Conservation (phyloP, 2,797 vertebrate genomes). For the Buphagus erythrorhynchus region DNA sequence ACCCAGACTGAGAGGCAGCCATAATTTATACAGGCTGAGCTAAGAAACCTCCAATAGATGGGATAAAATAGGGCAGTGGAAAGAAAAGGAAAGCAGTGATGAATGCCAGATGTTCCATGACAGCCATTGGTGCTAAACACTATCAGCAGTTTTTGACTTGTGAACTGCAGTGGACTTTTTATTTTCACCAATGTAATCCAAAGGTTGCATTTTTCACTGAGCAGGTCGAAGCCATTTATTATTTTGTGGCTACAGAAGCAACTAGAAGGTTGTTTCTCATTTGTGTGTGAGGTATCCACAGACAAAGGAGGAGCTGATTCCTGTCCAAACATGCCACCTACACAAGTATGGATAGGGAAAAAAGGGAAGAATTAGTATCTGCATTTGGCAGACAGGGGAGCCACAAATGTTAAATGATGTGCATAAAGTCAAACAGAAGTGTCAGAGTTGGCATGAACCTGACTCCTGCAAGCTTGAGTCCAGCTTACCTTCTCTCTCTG, state of each 20-base stretch:
- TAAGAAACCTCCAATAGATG: constrained; percentile 27
- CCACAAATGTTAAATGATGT: neutral
- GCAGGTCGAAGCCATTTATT: neutral
- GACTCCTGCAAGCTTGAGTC: neutral
- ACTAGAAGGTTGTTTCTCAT: neutral
- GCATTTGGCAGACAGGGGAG: neutral
- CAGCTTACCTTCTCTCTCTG: neutral
- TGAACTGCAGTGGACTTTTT: constrained; percentile 1
- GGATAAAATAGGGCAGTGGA: constrained; percentile 39
- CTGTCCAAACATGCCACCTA: neutral
- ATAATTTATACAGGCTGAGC: neutral
- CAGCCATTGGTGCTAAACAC: constrained; percentile 28
- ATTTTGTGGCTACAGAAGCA: neutral
- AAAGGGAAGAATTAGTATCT: neutral
- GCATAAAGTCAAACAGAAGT: neutral
- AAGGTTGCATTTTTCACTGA: neutral
- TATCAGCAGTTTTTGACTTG: constrained; percentile 5
- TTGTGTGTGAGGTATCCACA: neutral
- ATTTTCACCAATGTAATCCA: neutral
- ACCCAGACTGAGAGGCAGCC: neutral
- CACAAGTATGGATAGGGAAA: neutral
- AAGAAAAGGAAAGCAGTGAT: constrained; percentile 1
- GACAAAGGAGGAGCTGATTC: neutral
- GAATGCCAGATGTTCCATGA: constrained; percentile 20
- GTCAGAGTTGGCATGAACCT: neutral